A percentile compares a stretch with the other conserved stretches of the same genome.
Evolutionary conservation across 2,113 vertebrate species (phyloP).

Genomic region (Chaetodon auriga): DNA sequence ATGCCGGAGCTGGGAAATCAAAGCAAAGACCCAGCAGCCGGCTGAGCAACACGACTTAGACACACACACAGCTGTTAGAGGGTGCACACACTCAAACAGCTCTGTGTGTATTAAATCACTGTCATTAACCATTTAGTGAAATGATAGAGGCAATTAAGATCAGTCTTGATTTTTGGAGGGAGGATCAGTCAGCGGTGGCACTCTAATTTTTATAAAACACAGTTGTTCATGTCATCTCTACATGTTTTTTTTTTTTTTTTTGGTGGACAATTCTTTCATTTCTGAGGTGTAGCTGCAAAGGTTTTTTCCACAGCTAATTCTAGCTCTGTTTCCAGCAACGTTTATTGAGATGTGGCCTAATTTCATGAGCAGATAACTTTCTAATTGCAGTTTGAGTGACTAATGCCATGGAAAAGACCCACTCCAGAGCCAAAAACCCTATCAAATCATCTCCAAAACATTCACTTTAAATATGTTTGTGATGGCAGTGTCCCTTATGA

Average conservation of each 20-base stretch:
- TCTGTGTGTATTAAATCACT: constrained; percentile 71
- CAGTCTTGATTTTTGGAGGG: constrained; percentile 64
- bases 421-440: constrained; percentile 13
- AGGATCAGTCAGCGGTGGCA: constrained; percentile 42
- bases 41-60: constrained; percentile 38
- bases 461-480: constrained; percentile 64
- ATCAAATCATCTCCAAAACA: constrained; percentile 56
- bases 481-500: constrained; percentile 59
- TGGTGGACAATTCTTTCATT: not conserved
- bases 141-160: constrained; percentile 77
- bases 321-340: not conserved
- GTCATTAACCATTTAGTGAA: constrained; percentile 79
- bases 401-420: not conserved
- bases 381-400: constrained; percentile 1
- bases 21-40: constrained; percentile 67
- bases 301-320: not conserved
- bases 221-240: constrained; percentile 16
- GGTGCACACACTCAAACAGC: constrained; percentile 56
- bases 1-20: constrained; percentile 76
- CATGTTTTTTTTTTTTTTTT: not conserved
- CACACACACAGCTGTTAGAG: constrained; percentile 60
- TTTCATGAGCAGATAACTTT: not conserved
- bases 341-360: not conserved
- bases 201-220: constrained; percentile 52
- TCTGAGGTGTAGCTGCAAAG: not conserved